Conservation (phyloP, 2,113 vertebrate genomes). For the Cygnus buccinator region DNA sequence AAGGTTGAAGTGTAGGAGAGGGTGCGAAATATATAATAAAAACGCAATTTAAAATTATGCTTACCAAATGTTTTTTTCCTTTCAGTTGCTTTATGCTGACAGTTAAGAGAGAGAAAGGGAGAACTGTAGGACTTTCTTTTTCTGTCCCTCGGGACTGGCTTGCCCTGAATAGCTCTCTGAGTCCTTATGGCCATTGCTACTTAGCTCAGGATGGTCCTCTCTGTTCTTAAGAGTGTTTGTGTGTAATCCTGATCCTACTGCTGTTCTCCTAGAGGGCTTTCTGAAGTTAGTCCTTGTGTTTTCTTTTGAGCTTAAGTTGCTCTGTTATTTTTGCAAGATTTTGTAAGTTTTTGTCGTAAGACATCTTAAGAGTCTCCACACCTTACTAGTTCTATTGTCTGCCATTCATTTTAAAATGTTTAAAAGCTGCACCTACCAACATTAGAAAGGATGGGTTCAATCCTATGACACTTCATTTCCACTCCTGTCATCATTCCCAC, state of each 20-base stretch:
- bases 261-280: not conserved
- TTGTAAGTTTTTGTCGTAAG: not conserved
- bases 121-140: not conserved
- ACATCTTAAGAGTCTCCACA: not conserved
- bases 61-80: not conserved
- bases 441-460: not conserved
- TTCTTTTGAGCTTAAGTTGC: not conserved
- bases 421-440: not conserved
- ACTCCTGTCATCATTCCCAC: not conserved
- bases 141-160: not conserved
- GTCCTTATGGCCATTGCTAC: not conserved
- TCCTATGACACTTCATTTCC: accelerated
- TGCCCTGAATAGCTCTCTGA: not conserved
- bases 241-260: not conserved
- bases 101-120: not conserved
- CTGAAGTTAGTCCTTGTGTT: not conserved
- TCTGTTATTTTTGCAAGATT: not conserved
- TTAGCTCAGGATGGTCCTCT: not conserved
- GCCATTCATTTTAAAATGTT: not conserved
- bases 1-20: not conserved
- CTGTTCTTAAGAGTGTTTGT: not conserved
- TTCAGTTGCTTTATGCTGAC: not conserved
- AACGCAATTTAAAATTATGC: not conserved
- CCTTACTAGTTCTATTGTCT: not conserved
- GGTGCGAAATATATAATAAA: not conserved